Evolutionary conservation across 2,888 invertebrate species (phyloP).

Genomic region (Drosophila merina): DNA sequence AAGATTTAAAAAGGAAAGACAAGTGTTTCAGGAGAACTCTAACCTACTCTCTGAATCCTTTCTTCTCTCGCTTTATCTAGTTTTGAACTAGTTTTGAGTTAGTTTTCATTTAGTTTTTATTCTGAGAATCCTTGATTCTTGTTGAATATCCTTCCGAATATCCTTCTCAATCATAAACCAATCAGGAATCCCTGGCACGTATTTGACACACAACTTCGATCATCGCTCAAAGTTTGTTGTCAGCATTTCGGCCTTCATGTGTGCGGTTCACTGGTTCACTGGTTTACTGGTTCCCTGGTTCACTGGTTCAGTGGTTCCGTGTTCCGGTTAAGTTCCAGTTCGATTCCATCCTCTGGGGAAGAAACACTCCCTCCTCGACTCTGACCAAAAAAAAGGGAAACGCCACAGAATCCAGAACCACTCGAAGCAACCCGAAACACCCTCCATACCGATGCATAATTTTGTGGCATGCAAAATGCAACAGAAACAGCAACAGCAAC

Average conservation of each 20-base stretch:
- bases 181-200: background rate
- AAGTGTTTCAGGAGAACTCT: no score
- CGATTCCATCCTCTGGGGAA: slow-evolving; percentile 4
- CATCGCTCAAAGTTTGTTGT: slow-evolving; percentile 11
- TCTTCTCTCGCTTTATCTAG: no score
- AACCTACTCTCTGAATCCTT: no score
- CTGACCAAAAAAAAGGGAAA: slow-evolving; percentile 13
- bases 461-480: slow-evolving; percentile 50
- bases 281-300: slow-evolving; percentile 26
- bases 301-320: slow-evolving; percentile 23
- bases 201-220: slow-evolving; percentile 7
- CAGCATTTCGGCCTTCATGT: background rate
- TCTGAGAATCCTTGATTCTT: no score
- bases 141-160: background rate
- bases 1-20: no score
- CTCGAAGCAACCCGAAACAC: no score
- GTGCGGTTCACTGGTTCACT: background rate
- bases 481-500: slow-evolving; percentile 17
- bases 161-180: background rate
- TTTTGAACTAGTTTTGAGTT: no score
- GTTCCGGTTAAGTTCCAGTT: slow-evolving; percentile 35
- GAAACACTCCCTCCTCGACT: no score
- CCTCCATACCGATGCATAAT: slow-evolving; percentile 27
- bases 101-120: no score
- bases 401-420: slow-evolving; percentile 1